Evolutionary conservation across 2,797 vertebrate genomes (phyloP), one percentile per base, ranked within the genome.

Genomic region (Galaxias olidus): DNA sequence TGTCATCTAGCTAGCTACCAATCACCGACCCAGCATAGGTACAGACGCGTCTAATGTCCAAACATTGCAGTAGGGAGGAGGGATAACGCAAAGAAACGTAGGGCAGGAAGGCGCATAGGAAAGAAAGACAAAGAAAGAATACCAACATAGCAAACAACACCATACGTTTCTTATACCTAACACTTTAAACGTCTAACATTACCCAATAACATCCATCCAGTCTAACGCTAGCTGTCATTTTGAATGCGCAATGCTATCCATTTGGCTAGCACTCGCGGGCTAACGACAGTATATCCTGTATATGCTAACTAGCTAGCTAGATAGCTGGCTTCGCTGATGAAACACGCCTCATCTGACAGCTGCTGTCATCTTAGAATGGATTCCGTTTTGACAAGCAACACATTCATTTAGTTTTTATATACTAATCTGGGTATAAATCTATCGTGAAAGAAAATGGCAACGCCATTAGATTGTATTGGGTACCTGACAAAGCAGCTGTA

Each of bases 401-500:
- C 19, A 62, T 48, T 44, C 72, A 66, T 18, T 46, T 19, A 55
- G 49, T 53, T 41, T 44, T 65, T 61, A 11, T 43, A 55, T 61
- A 18, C 55, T 42, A 15, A 69, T 47, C 40, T 13, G 4, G 19
- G 43, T 11, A 20, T 15, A 48, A 48, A 67, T 75, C 71, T 59
- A 58, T 4, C 59, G 46, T 13, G 17, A 20, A 44, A 19, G 42
- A 49, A 63, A 51, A 61, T 88, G 85, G 86, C 85, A 86, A 68
- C 15, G 47, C 17, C 18, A 75, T 69, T 71, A 82, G 76, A 71
- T 55, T 51, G 13, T 58, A 63, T 77, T 70, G 72, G 71, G 54
- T 93, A 94, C 93, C 93, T 92, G 91, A 90, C 91, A 90, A 89
- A 88, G 91, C 93, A 92, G 92, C 90, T 87, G 83, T 90, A 93